These are phyloP conservation scores for Anas bernieri DNA, from an alignment of 2,797 vertebrate genomes.

Conservation along the genomic window DNA sequence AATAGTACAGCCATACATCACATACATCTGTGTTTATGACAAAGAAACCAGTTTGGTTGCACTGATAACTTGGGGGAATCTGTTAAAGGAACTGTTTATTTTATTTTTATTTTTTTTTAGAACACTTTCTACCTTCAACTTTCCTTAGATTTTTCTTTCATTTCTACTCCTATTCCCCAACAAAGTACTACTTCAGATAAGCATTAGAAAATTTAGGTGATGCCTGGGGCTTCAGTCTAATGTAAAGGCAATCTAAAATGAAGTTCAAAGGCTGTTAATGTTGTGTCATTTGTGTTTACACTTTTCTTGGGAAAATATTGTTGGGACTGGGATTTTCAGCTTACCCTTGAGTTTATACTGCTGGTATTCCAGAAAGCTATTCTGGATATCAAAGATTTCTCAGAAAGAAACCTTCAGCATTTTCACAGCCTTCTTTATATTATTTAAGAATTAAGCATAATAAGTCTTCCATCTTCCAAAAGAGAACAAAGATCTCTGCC, in stretches of 20 bases:
- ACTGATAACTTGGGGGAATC: neutral
- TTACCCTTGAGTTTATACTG: neutral
- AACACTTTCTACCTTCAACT: neutral
- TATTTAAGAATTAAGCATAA: neutral
- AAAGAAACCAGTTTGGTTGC: neutral
- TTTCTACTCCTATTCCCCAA: neutral
- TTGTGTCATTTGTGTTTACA: neutral
- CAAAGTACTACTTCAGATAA: neutral
- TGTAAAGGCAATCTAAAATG: neutral
- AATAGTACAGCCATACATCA: neutral
- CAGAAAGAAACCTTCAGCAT: neutral
- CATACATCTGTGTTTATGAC: neutral
- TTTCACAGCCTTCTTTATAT: neutral
- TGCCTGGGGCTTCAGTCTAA: neutral
- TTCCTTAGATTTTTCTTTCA: neutral
- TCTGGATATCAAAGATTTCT: neutral
- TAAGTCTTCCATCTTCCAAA: neutral
- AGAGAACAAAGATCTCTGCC: neutral
- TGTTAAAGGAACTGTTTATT: neutral
- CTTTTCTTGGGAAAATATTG: neutral
- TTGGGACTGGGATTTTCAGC: neutral
- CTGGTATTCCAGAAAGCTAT: neutral
- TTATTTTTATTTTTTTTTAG: neutral
- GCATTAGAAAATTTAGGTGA: neutral
- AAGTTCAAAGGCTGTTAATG: neutral